Evolutionary conservation across 2,113 vertebrate genomes (phyloP), one percentile per base, ranked within the genome.

Genomic region (Acanthochromis polyacanthus): DNA sequence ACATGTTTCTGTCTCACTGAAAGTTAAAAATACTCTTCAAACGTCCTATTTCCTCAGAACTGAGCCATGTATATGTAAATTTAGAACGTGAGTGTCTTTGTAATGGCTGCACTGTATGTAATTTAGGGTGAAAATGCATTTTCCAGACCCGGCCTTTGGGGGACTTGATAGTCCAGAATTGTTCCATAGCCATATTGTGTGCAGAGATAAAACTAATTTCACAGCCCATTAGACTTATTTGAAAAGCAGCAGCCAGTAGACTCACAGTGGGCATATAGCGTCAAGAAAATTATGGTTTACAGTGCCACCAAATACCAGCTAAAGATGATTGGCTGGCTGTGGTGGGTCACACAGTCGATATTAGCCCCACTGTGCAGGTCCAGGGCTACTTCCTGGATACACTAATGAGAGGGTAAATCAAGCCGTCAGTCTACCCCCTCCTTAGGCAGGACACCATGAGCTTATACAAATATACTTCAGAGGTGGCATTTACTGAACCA

Each of bases 141-240:
- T 83, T 69, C 36, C 50, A 48, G 69, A 64, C 45, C 59, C 15
- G 0, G 57, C 65, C 61, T 83, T 82, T 71, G 22, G 60, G 46
- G 83, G 25, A 66, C 64, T 10, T 8, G 43, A 75, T 52, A 62
- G 69, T 52, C 69, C 57, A 71, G 20, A 83, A 82, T 71, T 75
- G 71, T 77, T 82, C 64, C 66, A 72, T 36, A 63, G 71, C 63
- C 68, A 58, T 72, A 80, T 75, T 83, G 83, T 68, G 71, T 43
- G 32, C 22, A 63, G 69, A 87, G 85, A 90, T 86, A 83, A 90
- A 85, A 83, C 80, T 85, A 20, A 93, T 93, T 93, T 91, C 88
- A 91, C 87, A 90, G 83, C 76, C 82, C 89, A 90, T 92, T 90
- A 90, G 55, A 86, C 77, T 73, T 79, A 78, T 89, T 84, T 88